phyloP scores from a whole-genome alignment of 2,113 vertebrate species.

The Serilophus lunatus region DNA sequence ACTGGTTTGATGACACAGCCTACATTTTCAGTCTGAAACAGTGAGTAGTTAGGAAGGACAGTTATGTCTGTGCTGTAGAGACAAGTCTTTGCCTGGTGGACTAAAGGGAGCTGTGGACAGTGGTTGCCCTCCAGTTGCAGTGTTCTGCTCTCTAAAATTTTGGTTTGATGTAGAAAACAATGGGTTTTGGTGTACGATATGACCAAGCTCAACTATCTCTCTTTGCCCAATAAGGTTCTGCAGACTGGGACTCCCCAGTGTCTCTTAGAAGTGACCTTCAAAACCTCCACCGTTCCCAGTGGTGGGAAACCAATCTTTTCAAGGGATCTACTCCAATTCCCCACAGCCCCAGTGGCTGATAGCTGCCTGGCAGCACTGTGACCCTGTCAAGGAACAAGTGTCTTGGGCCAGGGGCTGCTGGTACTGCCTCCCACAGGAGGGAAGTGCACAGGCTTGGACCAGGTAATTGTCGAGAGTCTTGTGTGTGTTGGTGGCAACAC shows the following conservation, averaged over 20 bases:
- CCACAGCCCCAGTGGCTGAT: neutral
- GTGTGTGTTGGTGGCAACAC: neutral
- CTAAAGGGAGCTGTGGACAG: neutral
- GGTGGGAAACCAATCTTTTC: neutral
- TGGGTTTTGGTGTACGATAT: neutral
- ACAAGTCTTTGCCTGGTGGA: neutral
- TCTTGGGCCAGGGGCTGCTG: neutral
- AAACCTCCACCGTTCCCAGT: neutral
- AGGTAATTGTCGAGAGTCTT: neutral
- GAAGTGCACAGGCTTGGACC: neutral
- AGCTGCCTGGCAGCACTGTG: neutral
- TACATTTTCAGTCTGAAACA: neutral
- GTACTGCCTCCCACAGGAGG: neutral
- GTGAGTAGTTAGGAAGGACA: neutral
- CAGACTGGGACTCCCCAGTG: neutral
- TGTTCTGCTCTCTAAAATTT: neutral
- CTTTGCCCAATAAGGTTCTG: neutral
- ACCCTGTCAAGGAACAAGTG: neutral
- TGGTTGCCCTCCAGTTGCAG: neutral
- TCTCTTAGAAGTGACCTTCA: neutral
- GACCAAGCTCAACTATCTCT: neutral
- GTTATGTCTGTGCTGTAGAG: neutral
- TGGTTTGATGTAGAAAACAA: neutral
- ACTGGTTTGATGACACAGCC: neutral
- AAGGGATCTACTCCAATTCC: neutral